Conservation (phyloP, 2,113 vertebrate genomes). For the Anser cygnoides region DNA sequence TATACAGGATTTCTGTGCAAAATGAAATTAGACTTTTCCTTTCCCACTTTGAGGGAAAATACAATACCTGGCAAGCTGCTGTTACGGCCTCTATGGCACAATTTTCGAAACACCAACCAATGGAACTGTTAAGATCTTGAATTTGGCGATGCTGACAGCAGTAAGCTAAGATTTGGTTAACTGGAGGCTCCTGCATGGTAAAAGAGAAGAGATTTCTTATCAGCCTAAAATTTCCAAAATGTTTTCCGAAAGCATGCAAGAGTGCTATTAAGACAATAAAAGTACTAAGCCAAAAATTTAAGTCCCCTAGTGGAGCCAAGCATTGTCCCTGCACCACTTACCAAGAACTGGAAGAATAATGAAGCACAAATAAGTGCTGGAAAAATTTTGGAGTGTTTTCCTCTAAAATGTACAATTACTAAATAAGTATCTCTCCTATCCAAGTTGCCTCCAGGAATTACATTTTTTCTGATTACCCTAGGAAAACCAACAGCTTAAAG, state of each 20-base stretch:
- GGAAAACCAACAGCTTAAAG: background rate
- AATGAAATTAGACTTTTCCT: background rate
- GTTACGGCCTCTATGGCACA: constrained; percentile 88
- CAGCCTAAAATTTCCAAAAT: background rate
- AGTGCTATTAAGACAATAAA: background rate
- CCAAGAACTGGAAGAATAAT: background rate
- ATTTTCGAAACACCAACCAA: constrained; percentile 76
- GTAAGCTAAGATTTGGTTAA: constrained; percentile 79
- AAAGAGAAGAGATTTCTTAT: background rate
- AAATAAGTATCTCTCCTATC: background rate
- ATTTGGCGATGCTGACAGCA: constrained; percentile 60
- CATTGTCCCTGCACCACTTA: background rate
- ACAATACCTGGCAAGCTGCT: constrained; percentile 84
- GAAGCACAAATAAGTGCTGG: background rate
- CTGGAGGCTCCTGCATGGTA: constrained; percentile 72
- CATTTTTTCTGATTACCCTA: background rate
- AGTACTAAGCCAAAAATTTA: background rate
- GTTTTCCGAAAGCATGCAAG: background rate
- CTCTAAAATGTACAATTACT: background rate
- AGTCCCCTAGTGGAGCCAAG: background rate
- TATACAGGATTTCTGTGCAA: background rate
- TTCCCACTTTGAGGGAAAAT: background rate
- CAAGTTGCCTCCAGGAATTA: background rate
- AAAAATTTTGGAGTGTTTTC: background rate
- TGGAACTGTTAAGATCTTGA: background rate